Evolutionary conservation across 2,797 vertebrate species (phyloP).

Genomic region (Chromis chromis): DNA sequence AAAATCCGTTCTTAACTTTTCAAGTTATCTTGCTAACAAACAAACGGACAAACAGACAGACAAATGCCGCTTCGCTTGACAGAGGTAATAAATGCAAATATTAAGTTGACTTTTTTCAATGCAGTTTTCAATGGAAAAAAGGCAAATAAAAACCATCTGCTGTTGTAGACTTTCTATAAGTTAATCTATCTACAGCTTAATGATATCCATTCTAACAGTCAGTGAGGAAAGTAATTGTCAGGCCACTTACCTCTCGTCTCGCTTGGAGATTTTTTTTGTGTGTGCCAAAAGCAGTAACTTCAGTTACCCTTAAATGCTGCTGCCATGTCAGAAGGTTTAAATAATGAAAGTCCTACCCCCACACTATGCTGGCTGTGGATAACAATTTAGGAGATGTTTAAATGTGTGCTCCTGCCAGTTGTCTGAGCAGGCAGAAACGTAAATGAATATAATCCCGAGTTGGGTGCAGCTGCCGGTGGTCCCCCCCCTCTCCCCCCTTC

Average conservation of each 20-base stretch:
- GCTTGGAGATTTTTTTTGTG: no score
- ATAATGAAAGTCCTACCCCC: background rate
- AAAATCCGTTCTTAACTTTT: no score
- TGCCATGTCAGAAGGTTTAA: background rate
- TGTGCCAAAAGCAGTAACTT: background rate
- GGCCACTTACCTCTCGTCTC: background rate
- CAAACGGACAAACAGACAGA: background rate
- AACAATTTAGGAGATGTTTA: background rate
- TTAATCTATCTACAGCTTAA: background rate
- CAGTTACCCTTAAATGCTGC: background rate
- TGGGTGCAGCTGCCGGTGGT: background rate
- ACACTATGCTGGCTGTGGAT: background rate
- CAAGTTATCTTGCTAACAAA: no score
- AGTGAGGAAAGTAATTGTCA: background rate
- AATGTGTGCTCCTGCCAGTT: background rate
- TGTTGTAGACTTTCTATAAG: background rate
- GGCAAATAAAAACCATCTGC: background rate
- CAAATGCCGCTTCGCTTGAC: no score
- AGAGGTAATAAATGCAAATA: no score
- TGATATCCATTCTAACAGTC: background rate
- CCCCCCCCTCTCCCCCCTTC: background rate
- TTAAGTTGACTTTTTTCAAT: no score
- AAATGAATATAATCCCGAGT: background rate
- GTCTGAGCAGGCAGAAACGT: background rate
- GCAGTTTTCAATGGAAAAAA: no score